Base-by-base conservation (phyloP, 2,888 invertebrate species). In the Ichneumon xanthorius region DNA sequence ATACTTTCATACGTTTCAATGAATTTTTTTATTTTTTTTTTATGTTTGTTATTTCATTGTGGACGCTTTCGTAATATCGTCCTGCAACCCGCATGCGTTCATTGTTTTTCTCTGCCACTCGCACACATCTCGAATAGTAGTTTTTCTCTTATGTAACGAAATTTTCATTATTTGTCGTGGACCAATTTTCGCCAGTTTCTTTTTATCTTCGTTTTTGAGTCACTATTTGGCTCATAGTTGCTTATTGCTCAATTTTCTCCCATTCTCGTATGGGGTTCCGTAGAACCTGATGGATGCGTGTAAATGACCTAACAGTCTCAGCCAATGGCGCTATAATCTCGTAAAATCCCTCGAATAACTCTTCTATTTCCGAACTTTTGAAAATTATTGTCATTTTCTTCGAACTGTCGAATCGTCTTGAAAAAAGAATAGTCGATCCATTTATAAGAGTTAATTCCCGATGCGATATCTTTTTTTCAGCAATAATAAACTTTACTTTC, bases 1-100 rank as follows among this genome's bases (percentile, higher is more conserved):
- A 88, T 91, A 92, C 92, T 92, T 92, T 92, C 92, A 92, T 91
- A 88, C 87, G 89, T 91, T 89, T 89, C 16, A 61, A 72, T 86
- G 83, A 75, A 71, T 81, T 14, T 9, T 22, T 22, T 22, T 22
- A 22, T 22, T 67, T 72, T 26, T 55, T n/a, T 76, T 40, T 71
- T 61, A 50, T 33, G 48, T 33, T 71, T n/a, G 11, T 55, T 61
- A 63, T 63, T 81, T 50, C 19, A 78, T 70, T 11, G 30, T 63
- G 26, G 30, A 50, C 63, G 48, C 48, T 11, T 4, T 40, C n/a
- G 26, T 30, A 76, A 71, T 72, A 80, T 85, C 76, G 75, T 82
- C 80, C 85, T 82, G 85, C 82, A 82, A 85, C 85, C 70, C 85
- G 22, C 26, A 65, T 45, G 58, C 33, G 48, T 65, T 11, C 22